A percentile compares a stretch with the other conserved stretches of the same genome.
phyloP scores from a whole-genome alignment of 2,888 invertebrate genomes.

The Sisyra terminalis region DNA sequence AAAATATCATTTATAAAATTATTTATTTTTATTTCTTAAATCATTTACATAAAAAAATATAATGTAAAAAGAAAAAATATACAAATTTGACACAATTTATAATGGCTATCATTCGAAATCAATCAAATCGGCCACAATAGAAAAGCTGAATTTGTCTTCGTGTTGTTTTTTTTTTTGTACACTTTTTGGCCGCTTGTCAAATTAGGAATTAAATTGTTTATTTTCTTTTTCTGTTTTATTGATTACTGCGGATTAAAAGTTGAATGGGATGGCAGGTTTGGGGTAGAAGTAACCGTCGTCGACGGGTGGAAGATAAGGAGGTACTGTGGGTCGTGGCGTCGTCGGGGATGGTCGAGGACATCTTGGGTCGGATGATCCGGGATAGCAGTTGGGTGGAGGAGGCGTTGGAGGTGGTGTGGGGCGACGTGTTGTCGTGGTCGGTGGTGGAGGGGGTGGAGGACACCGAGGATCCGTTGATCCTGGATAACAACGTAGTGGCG shows the following conservation, averaged over 20 bases:
- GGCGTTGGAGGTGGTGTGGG: constrained; percentile 5
- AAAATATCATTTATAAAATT: no score
- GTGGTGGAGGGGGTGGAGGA: neutral
- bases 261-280: constrained; percentile 7
- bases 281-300: constrained; percentile 8
- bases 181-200: no score
- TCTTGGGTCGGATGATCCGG: neutral
- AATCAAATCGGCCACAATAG: no score
- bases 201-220: no score
- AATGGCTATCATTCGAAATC: no score
- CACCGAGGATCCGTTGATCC: constrained; percentile 1
- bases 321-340: constrained; percentile 3
- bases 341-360: neutral
- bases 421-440: neutral
- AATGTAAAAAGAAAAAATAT: no score
- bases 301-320: constrained; percentile 3
- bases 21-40: no score
- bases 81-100: no score
- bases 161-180: no score
- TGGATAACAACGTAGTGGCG: neutral
- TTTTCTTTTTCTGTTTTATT: no score
- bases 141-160: no score
- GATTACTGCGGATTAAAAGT: neutral
- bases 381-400: neutral
- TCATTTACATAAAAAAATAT: no score